Evolutionary conservation across 2,113 vertebrate species (phyloP).

Genomic region (Myotis yumanensis): DNA sequence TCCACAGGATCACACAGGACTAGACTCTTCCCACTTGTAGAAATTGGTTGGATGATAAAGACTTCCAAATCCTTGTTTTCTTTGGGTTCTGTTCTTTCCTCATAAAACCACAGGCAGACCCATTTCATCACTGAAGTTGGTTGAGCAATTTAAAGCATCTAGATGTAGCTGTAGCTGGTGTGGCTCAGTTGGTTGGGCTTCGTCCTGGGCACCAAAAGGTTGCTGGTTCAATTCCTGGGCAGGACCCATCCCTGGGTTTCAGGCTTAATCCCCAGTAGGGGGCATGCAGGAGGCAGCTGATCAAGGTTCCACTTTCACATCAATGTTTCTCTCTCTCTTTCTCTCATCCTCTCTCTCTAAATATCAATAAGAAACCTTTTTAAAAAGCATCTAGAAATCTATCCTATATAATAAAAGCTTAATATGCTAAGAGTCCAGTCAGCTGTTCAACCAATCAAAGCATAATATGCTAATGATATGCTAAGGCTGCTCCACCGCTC

Average conservation of each 20-base stretch:
- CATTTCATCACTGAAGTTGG: neutral
- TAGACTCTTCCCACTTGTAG: neutral
- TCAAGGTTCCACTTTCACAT: neutral
- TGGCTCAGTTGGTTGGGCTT: too few species aligned
- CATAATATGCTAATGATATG: too few species aligned
- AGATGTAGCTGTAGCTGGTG: neutral
- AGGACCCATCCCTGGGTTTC: neutral
- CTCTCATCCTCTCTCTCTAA: neutral
- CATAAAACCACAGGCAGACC: neutral
- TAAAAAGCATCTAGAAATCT: constrained; percentile 1
- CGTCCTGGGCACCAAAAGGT: neutral
- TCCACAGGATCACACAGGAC: neutral
- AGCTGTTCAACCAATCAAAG: too few species aligned
- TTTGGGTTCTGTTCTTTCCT: neutral
- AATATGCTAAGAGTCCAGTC: too few species aligned
- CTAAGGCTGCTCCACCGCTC: too few species aligned
- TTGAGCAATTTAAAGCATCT: constrained; percentile 21
- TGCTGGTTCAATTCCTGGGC: neutral
- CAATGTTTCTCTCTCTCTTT: neutral
- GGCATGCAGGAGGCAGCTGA: neutral
- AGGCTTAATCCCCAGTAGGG: neutral
- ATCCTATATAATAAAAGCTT: too few species aligned
- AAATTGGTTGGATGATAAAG: neutral
- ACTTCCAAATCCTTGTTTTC: neutral
- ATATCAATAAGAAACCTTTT: neutral